A percentile compares a stretch with the other conserved stretches of the same genome.
Evolutionary conservation across 2,797 vertebrate species (phyloP).

Genomic region (Eospalax fontanierii): DNA sequence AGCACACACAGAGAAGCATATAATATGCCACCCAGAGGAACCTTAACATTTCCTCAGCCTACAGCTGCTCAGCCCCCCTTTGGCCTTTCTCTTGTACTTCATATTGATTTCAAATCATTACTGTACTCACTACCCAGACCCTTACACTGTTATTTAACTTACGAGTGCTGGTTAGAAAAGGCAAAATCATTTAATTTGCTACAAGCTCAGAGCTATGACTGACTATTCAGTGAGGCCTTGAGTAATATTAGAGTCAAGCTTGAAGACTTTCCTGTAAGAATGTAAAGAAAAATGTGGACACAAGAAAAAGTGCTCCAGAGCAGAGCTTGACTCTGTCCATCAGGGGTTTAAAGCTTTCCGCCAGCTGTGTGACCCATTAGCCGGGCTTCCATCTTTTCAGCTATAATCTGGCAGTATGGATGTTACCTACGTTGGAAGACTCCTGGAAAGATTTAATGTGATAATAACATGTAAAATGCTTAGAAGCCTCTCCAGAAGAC

Average conservation of each 20-base stretch:
- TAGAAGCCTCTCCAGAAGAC: conserved; percentile 27
- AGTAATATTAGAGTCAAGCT: conserved; percentile 51
- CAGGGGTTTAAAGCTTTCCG: background rate
- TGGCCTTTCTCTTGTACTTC: conserved; percentile 65
- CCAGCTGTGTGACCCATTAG: background rate
- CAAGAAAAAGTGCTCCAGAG: background rate
- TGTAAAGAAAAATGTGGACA: conserved; percentile 42
- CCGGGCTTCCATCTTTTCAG: background rate
- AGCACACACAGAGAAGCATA: background rate
- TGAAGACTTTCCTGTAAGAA: conserved; percentile 39
- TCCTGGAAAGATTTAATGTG: conserved; percentile 42
- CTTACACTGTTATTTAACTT: conserved; percentile 59
- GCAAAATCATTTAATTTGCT: conserved; percentile 61
- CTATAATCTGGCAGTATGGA: background rate
- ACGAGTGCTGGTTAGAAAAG: conserved; percentile 48
- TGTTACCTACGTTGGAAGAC: background rate
- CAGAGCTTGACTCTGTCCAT: background rate
- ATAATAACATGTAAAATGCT: background rate
- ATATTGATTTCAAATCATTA: conserved; percentile 67
- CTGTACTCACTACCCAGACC: background rate
- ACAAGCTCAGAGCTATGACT: conserved; percentile 51
- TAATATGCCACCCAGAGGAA: conserved; percentile 81
- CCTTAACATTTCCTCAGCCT: background rate
- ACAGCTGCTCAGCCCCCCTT: conserved; percentile 74
- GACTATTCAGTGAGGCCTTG: conserved; percentile 18